phyloP scores from a whole-genome alignment of 2,113 vertebrate species.

The Chrysochloris asiatica region DNA sequence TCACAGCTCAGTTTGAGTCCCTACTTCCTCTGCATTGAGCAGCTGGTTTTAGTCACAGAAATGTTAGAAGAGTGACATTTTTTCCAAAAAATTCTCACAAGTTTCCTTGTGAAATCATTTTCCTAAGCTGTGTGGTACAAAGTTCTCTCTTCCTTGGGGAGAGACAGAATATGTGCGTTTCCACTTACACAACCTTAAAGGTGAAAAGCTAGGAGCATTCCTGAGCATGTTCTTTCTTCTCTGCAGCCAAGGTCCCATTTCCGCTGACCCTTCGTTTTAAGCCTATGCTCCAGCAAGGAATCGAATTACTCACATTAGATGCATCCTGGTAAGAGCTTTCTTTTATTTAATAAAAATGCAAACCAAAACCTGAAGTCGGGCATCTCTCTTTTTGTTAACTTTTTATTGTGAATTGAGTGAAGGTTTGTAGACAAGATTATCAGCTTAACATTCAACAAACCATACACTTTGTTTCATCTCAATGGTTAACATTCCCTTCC shows the following conservation, averaged over 20 bases:
- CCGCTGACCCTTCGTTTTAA: conserved; percentile 98
- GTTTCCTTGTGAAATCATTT: conserved; percentile 29
- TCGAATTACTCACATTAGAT: conserved; percentile 97
- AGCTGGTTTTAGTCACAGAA: not conserved
- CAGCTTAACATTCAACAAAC: no score
- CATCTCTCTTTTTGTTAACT: no score
- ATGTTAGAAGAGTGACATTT: not conserved
- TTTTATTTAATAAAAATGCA: conserved; percentile 35
- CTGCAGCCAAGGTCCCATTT: conserved; percentile 96
- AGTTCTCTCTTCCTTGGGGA: conserved; percentile 14
- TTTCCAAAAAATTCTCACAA: conserved; percentile 1
- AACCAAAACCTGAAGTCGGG: not conserved
- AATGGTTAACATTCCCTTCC: no score
- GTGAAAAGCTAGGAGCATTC: not conserved
- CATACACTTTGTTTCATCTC: no score
- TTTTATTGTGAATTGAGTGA: no score
- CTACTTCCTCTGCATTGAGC: not conserved
- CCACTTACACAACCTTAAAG: conserved; percentile 24
- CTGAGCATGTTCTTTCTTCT: conserved; percentile 31
- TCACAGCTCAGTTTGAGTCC: conserved; percentile 5
- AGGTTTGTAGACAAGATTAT: no score
- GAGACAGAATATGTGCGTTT: conserved; percentile 5
- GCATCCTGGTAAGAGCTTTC: conserved; percentile 93
- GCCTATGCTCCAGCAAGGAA: conserved; percentile 98
- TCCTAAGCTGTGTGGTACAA: not conserved